Evolutionary conservation across 2,113 vertebrate species (phyloP).

Genomic region (Dinomys branickii): DNA sequence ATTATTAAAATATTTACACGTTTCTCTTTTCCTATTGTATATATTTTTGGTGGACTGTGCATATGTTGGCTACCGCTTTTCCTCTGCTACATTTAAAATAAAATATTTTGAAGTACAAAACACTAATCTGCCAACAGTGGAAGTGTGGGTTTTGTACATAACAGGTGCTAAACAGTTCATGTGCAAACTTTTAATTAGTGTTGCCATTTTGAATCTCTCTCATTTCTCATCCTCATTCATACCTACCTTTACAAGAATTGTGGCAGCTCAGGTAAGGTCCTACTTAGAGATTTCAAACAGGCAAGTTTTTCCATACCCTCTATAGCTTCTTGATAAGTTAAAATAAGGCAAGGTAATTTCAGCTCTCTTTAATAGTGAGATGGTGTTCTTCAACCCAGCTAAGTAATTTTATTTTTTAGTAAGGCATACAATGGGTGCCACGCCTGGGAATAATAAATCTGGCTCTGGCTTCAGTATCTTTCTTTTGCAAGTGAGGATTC

Average conservation of each 20-base stretch:
- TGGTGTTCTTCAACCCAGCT: neutral
- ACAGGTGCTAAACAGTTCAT: neutral
- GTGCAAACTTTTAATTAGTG: neutral
- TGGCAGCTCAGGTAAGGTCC: neutral
- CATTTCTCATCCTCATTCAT: neutral
- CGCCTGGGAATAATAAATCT: neutral
- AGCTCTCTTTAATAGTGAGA: neutral
- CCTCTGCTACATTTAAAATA: neutral
- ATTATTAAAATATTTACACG: too few species aligned
- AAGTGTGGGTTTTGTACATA: neutral
- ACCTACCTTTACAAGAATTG: neutral
- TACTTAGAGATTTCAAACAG: neutral
- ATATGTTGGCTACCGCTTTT: neutral
- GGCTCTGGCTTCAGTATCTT: neutral
- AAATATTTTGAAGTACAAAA: neutral
- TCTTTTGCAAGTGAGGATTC: neutral
- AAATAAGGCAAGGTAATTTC: conserved; percentile 13
- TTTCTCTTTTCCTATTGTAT: too few species aligned
- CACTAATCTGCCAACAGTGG: neutral
- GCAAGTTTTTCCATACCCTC: neutral
- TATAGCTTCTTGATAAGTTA: neutral
- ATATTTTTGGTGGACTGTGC: too few species aligned
- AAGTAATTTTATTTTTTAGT: neutral
- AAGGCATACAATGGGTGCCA: neutral
- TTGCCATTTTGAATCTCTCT: neutral